phyloP scores from a whole-genome alignment of 2,888 invertebrate genomes.

The Alsophila aescularia region DNA sequence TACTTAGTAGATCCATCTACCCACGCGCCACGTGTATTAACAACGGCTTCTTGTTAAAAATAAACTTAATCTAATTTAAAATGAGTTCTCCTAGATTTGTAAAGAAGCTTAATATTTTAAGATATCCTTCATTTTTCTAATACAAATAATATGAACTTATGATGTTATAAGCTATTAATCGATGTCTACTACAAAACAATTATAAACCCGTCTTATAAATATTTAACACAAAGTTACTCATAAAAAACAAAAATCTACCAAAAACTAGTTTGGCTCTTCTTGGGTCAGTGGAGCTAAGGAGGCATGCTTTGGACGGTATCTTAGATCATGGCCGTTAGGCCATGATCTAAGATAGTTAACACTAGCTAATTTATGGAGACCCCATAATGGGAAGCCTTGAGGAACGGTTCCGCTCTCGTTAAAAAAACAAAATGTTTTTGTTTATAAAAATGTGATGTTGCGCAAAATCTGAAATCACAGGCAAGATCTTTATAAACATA shows the following conservation, averaged over 20 bases:
- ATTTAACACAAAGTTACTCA: not conserved
- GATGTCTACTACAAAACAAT: not conserved
- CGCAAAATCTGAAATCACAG: no score
- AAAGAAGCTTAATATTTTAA: not conserved
- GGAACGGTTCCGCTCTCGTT: conserved; percentile 15
- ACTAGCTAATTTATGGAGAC: conserved; percentile 14
- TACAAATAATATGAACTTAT: not conserved
- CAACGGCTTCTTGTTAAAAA: not conserved
- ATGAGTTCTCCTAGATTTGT: not conserved
- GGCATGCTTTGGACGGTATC: not conserved
- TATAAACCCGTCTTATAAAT: not conserved
- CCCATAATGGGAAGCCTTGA: conserved; percentile 12
- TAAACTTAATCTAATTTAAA: not conserved
- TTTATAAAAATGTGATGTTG: no score
- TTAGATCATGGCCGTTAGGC: conserved; percentile 11
- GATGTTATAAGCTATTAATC: conserved; percentile 1
- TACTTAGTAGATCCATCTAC: no score
- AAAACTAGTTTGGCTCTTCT: conserved; percentile 7
- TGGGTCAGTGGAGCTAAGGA: not conserved
- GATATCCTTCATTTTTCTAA: not conserved
- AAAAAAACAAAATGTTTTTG: not conserved
- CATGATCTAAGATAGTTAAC: no score
- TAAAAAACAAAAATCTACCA: not conserved
- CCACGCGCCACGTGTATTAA: no score
- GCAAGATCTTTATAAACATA: no score